Evolutionary conservation across 2,113 vertebrate species (phyloP).

Genomic region (Hippocampus comes): DNA sequence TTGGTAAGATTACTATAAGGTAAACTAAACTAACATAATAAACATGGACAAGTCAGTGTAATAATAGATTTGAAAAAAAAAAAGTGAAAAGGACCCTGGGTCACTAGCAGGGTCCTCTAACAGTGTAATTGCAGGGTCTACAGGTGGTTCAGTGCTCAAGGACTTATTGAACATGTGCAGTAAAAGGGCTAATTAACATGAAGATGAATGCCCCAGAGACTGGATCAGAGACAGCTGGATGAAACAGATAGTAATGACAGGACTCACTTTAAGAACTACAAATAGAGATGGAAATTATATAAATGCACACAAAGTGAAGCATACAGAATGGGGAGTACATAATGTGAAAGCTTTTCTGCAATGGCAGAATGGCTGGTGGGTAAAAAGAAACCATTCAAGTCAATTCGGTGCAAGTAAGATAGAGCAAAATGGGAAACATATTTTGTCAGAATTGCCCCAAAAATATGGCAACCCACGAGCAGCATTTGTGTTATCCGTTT

Average conservation of each 20-base stretch:
- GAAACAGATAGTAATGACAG: slow-evolving; percentile 28
- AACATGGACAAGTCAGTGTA: background rate
- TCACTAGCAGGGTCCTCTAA: slow-evolving; percentile 48
- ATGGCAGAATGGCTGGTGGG: slow-evolving; percentile 14
- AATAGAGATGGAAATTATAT: slow-evolving; percentile 24
- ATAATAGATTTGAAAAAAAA: background rate
- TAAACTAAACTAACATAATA: background rate
- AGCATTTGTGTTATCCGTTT: slow-evolving; percentile 42
- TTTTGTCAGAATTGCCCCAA: slow-evolving; percentile 24
- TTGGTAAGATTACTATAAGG: slow-evolving; percentile 24
- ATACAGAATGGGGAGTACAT: slow-evolving; percentile 18
- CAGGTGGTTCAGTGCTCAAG: slow-evolving; percentile 57
- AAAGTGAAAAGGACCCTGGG: slow-evolving; percentile 36
- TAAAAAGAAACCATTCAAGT: slow-evolving; percentile 14
- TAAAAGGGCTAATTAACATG: slow-evolving; percentile 58
- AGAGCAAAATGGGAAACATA: slow-evolving; percentile 31
- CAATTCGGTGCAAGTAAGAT: slow-evolving; percentile 9
- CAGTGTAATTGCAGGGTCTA: slow-evolving; percentile 53
- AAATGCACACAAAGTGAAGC: slow-evolving; percentile 18
- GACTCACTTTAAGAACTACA: slow-evolving; percentile 26
- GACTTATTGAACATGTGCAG: slow-evolving; percentile 50
- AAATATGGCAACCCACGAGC: slow-evolving; percentile 36
- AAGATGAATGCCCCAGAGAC: slow-evolving; percentile 58
- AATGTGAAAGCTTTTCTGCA: slow-evolving; percentile 14
- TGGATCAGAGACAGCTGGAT: slow-evolving; percentile 53